Percentiles rank a stretch among this genome's conserved stretches.
Conservation (phyloP, 2,888 invertebrate species). For the Leptinotarsa haldemani region DNA sequence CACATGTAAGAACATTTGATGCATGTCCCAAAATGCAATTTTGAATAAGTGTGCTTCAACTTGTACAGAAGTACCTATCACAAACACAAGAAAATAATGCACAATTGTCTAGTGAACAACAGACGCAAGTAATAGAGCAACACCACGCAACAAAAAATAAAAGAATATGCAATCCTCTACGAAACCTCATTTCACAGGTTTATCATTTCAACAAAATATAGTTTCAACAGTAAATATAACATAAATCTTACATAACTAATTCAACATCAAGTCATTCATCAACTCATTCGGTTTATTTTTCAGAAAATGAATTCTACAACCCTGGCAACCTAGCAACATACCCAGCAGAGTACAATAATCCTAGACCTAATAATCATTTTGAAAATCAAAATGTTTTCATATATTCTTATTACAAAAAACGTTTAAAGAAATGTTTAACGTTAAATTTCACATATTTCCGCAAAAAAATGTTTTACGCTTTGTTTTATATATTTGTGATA, state of each 20-base stretch:
- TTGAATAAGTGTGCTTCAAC: not conserved
- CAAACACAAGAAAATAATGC: not conserved
- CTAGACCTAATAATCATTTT: not conserved
- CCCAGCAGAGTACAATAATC: slow-evolving; percentile 1
- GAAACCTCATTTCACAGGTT: not conserved
- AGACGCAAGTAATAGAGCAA: not conserved
- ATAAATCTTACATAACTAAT: no score
- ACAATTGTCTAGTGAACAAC: not conserved
- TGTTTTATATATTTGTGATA: not conserved
- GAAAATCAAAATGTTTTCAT: slow-evolving; percentile 5
- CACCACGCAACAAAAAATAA: not conserved
- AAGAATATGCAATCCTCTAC: not conserved
- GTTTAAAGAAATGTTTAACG: not conserved
- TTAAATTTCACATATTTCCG: not conserved
- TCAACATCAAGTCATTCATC: no score
- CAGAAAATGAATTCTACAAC: not conserved
- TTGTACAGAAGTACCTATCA: not conserved
- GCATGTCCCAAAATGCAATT: not conserved
- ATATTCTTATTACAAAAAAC: not conserved
- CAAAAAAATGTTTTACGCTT: not conserved
- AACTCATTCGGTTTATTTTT: no score
- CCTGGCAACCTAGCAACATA: not conserved
- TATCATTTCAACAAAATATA: not conserved
- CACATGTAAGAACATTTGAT: slow-evolving; percentile 14
- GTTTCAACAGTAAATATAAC: not conserved